Conservation (phyloP, 2,113 vertebrate genomes). For the Sialia sialis region DNA sequence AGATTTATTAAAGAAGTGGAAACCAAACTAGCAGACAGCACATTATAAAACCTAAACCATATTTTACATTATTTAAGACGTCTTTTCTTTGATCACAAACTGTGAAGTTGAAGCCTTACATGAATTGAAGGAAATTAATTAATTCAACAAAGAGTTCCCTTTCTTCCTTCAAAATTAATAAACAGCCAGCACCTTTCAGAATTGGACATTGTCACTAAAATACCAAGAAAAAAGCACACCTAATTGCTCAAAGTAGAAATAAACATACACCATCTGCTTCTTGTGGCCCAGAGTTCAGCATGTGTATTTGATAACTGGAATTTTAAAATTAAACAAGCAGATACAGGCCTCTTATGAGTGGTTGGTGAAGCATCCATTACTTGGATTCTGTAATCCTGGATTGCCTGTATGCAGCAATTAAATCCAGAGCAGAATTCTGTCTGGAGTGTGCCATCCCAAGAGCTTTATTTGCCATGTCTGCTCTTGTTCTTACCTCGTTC, state of each 20-base stretch:
- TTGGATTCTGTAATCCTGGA: background rate
- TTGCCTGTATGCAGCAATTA: background rate
- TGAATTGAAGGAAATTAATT: conserved; percentile 18
- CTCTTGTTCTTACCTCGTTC: background rate
- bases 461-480: background rate
- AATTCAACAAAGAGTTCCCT: background rate
- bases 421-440: background rate
- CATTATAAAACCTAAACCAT: background rate
- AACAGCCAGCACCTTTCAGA: background rate
- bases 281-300: background rate
- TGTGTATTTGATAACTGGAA: background rate
- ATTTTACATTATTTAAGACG: background rate
- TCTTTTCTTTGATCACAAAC: conserved; percentile 3
- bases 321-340: background rate
- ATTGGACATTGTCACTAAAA: background rate
- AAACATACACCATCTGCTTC: background rate
- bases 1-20: background rate
- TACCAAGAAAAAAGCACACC: background rate
- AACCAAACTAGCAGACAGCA: background rate
- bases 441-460: background rate
- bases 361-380: background rate
- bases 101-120: background rate
- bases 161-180: background rate
- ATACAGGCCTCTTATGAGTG: background rate
- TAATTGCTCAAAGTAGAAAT: background rate